Conservation (phyloP, 2,113 vertebrate genomes). For the Octodon degus region DNA sequence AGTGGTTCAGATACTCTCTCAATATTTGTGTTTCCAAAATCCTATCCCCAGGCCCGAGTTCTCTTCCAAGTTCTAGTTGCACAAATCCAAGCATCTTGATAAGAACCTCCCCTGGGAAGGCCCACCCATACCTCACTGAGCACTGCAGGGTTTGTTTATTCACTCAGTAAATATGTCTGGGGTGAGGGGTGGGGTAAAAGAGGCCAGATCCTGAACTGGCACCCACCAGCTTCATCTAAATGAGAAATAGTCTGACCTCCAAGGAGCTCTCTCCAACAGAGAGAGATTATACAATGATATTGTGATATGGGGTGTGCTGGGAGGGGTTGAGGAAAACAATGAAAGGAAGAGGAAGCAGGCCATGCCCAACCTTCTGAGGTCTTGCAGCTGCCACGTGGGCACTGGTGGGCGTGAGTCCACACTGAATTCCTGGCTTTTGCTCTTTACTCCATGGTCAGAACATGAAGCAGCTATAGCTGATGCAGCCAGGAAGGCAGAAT, state of each 20-base stretch:
- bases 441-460: background rate
- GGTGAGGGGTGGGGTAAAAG: background rate
- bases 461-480: background rate
- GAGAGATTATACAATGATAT: background rate
- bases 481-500: background rate
- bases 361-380: rapidly evolving
- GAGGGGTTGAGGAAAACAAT: background rate
- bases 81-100: background rate
- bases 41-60: background rate
- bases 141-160: conserved; percentile 39
- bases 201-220: background rate
- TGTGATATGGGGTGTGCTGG: rapidly evolving
- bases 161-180: conserved; percentile 8
- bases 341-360: background rate
- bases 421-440: background rate
- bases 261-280: background rate
- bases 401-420: background rate
- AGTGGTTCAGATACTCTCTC: background rate
- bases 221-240: background rate
- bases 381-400: background rate
- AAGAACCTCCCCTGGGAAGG: background rate
- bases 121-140: background rate
- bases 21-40: background rate
- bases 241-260: conserved; percentile 5
- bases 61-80: conserved; percentile 18